Base-by-base conservation (phyloP, 2,113 vertebrate genomes). In the Scomber colias region DNA sequence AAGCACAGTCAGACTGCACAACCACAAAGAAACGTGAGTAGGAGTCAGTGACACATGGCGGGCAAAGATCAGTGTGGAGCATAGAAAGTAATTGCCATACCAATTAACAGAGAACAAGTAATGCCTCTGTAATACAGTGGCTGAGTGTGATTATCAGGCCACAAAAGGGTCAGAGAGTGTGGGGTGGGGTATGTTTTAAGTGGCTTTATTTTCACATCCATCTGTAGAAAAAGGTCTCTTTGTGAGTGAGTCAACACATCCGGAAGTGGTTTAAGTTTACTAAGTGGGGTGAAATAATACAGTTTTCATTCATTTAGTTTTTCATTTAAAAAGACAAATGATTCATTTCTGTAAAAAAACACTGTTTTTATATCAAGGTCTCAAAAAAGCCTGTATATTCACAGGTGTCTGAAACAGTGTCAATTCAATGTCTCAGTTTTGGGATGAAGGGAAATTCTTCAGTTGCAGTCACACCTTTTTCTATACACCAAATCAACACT, bases 161-260 rank as follows among this genome's bases (percentile, higher is more conserved):
- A 12, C 1, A 49, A 9, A 11, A 24, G 10, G 44, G 50, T 4
- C 53, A 30, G 65, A 54, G 15, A 49, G 44, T 15, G 55, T 27
- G 6, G 40, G 31, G 16, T 51, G 48, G 31, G 56, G 75, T 17
- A 30, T 66, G 1, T 82, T 49, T 68, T 31, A 73, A 62, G 31
- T 48, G 8, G 48, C 56, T 75, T 81, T 82, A 81, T 71, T 81
- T 88, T 84, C 53, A 65, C 44, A 46, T 3, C 12, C 19, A 19
- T 45, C 17, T 49, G 24, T 31, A 27, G 44, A 82, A 64, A 73
- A 73, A 61, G 62, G 54, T n/a, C 40, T 60, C 45, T n/a, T 61
- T 89, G 79, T 76, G 51, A 71, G 64, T 45, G 21, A 57, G 67
- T 72, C 59, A 70, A 66, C 77, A 67, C 56, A 81, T 74, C 78